Base-by-base conservation (phyloP, 2,797 vertebrate species). In the Melanotaenia boesemani region DNA sequence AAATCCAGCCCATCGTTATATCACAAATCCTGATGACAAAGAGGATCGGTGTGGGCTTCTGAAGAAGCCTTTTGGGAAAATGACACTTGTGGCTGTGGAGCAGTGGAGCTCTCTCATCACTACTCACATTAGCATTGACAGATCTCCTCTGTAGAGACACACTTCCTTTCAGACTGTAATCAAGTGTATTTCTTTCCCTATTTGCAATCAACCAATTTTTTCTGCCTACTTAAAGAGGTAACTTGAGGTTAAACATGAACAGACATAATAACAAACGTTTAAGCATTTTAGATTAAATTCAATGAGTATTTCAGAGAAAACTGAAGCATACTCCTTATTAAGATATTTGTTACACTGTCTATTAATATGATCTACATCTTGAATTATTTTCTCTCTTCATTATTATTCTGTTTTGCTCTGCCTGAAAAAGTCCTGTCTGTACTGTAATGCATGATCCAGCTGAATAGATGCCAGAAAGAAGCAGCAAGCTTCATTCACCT, bases 1-100 rank as follows among this genome's bases (percentile, higher is more conserved):
- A 78, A 77, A 86, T 82, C 70, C 79, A 85, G 66, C 65, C 67
- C 62, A 41, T 70, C 15, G 24, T 65, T 66, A 70, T 61, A 70
- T 60, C 57, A 57, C 66, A 65, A 61, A 70, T 67, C 46, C 46
- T n/a, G 54, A 82, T 71, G 88, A 85, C 72, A 87, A 61, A 85
- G 70, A 79, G 76, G 82, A 87, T 84, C 82, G 62, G 81, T 70
- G 85, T 87, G 81, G 81, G 79, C 76, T 89, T 82, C 81, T 84
- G 8, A 77, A 87, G 78, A 75, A 85, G 79, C 87, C 86, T 81
- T 81, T 83, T 26, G 83, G 85, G 79, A 83, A 82, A 89, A 85
- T 83, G 75, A 88, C 86, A 84, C 87, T 85, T 80, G 79, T 87
- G 83, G 80, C 91, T 91, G 83, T 87, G 52, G 55, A 88, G 82